Evolutionary conservation across 1,140 invertebrate species (phyloP), one percentile per base, ranked within the genome.

Genomic region (Formica exsecta): DNA sequence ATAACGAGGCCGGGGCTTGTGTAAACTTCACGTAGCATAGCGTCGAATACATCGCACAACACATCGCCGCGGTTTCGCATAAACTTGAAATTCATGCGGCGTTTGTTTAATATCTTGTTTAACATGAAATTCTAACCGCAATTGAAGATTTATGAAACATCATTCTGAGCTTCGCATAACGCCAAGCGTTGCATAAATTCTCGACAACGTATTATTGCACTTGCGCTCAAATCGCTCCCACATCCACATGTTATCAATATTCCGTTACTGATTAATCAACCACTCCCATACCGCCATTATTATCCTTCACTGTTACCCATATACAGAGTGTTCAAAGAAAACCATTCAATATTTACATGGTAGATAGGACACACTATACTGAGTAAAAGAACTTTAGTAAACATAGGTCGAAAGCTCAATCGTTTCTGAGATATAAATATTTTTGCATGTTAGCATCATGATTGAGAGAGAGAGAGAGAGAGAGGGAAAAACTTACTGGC

Each of bases 81-180:
- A 81, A 80, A 73, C 66, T 73, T 22, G 66, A 61, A 73, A 81
- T 81, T 81, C 25, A 61, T 41, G 36, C 66, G 19, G 66, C 19
- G 79, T 81, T 81, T 81, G 79, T 73, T 81, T 59, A 73, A 81
- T 59, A 73, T 25, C 51, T 59, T 68, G 79, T 73, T 81, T 81
- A 81, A 81, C 79, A 68, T 70, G 66, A 81, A 73, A 73, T 38
- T 59, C 66, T 61, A 29, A 54, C 70, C 36, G 38, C 36, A 73
- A 81, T 73, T 73, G 79, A 73, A 81, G 66, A 81, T 81, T 81
- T 59, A 73, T 81, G 79, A 81, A 73, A 81, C 66, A 73, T 73
- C 22, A 16, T 48, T 44, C 36, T 59, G 32, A 38, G 29, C 62
- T 38, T 19, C 62, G 77, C 2, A 41, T 8, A 68, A 70, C 44